Base-by-base conservation (phyloP, 2,113 vertebrate species). In the Rhinichthys klamathensis region DNA sequence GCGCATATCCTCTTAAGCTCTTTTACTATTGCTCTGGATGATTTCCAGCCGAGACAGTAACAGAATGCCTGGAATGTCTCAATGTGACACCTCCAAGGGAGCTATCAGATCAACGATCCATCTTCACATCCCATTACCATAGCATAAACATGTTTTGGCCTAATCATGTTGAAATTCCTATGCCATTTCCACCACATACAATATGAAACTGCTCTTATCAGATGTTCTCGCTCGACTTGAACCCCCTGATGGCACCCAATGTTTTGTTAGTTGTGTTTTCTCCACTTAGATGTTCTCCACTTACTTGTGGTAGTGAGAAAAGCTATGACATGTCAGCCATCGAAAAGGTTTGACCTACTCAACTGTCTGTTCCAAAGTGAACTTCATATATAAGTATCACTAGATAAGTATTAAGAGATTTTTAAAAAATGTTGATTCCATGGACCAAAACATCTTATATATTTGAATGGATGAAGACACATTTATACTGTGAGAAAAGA, bases 61-160 rank as follows among this genome's bases (percentile, higher is more conserved):
- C 58, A 80, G 65, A 84, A 85, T 76, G 46, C 32, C 79, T 89
- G 89, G 86, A 88, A 90, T 89, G 81, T 84, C 73, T 88, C 84
- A 60, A 80, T 82, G 58, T 85, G 86, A 89, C 89, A 91, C 89
- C 81, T 85, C 83, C 10, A 41, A 85, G 70, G 75, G 85, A 88
- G 58, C 80, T 85, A 87, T 85, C 84, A 80, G 86, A 89, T 87
- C 49, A 63, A 56, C 49, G 61, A 70, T 65, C 49, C 51, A 80
- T 88, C 76, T 84, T 75, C 46, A 88, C 85, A 87, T 86, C 69
- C 65, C 38, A 83, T 51, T 83, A 54, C 73, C 72, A 73, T 49
- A 58, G 54, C 10, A 69, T 81, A 84, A 81, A 83, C 79, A 65
- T 86, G 56, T 84, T 86, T 83, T 76, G 49, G 38, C 69, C 86